phyloP scores from a whole-genome alignment of 2,113 vertebrate species.

The Caranx ignobilis region DNA sequence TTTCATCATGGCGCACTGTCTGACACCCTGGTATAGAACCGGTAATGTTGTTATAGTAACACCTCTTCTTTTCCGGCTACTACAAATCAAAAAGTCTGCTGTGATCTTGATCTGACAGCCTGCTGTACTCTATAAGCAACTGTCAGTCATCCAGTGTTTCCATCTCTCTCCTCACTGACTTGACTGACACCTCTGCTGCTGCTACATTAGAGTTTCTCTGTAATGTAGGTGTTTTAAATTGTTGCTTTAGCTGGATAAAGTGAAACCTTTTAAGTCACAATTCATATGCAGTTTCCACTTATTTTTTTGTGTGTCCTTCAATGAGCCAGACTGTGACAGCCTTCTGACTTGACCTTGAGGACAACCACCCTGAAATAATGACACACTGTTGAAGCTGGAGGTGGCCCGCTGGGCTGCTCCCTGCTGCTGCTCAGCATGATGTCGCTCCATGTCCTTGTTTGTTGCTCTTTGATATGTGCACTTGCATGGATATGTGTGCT shows the following conservation, averaged over 20 bases:
- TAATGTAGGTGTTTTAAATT: not conserved
- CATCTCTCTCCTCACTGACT: not conserved
- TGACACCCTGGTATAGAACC: not conserved
- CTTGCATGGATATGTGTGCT: conserved; percentile 25
- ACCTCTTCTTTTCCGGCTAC: not conserved
- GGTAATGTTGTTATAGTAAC: not conserved
- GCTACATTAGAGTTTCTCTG: not conserved
- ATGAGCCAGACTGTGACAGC: conserved; percentile 10
- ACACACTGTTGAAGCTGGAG: conserved; percentile 20
- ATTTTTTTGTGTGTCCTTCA: conserved; percentile 43
- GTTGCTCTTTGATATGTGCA: conserved; percentile 39
- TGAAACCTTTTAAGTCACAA: not conserved
- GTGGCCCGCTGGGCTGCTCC: conserved; percentile 43
- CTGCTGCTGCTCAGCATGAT: conserved; percentile 58
- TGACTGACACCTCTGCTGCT: not conserved
- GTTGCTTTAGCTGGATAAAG: not conserved
- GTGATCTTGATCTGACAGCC: not conserved
- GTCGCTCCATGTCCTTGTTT: conserved; percentile 55
- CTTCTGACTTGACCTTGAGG: conserved; percentile 54
- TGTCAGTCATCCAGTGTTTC: not conserved
- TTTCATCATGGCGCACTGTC: not conserved
- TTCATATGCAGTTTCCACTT: not conserved
- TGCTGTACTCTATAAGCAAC: not conserved
- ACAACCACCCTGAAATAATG: conserved; percentile 48
- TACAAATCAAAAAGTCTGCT: not conserved